These are phyloP conservation scores for Galeopterus variegatus DNA, from an alignment of 2,113 vertebrate genomes.

Conservation along the genomic window DNA sequence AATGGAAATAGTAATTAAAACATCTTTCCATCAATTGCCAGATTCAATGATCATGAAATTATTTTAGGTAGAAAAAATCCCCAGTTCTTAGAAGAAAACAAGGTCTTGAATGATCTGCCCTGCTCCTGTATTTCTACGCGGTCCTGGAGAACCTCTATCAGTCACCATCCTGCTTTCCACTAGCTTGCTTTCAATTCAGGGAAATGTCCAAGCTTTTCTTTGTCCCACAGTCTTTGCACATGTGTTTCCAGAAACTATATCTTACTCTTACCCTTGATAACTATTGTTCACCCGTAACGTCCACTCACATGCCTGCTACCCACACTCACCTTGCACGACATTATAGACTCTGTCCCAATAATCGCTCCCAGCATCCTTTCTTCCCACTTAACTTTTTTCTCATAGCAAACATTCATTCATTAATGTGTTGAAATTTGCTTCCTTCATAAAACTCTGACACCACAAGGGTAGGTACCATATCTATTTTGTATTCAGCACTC, in stretches of 20 bases:
- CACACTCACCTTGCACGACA: fast-evolving
- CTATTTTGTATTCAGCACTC: not conserved
- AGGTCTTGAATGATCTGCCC: too few relatives aligned
- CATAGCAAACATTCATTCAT: not conserved
- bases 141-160: too few relatives aligned
- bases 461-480: not conserved
- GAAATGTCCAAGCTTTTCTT: not conserved
- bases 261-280: not conserved
- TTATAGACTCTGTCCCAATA: not conserved
- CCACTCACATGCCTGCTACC: not conserved
- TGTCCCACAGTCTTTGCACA: not conserved
- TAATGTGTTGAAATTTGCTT: not conserved
- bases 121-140: not conserved
- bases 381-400: not conserved
- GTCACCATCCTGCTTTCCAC: not conserved
- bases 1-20: not conserved
- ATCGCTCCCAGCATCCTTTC: not conserved
- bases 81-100: not conserved
- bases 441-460: not conserved
- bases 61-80: not conserved
- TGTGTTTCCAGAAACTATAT: not conserved
- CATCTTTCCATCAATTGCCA: not conserved
- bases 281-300: too few relatives aligned
- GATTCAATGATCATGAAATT: not conserved
- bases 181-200: not conserved